Conservation (phyloP, 1,140 invertebrate genomes). For the Meteorus sp. region DNA sequence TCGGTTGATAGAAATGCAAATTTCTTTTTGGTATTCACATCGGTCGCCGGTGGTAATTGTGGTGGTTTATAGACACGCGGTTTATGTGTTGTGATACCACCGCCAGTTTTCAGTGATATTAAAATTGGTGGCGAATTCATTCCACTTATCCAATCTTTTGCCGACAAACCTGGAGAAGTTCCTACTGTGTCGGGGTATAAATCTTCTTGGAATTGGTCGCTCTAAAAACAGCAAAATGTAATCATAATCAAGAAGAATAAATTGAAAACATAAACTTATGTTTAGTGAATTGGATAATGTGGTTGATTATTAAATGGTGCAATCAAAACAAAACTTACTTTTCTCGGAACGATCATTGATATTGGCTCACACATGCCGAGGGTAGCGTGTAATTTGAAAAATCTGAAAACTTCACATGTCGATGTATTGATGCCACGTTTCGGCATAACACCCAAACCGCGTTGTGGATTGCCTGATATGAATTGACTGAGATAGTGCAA, state of each 20-base stretch:
- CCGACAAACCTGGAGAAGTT: conserved; percentile 78
- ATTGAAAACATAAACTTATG: no score
- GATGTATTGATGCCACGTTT: conserved; percentile 86
- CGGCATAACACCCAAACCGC: conserved; percentile 89
- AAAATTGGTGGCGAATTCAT: conserved; percentile 79
- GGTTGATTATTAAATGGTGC: no score
- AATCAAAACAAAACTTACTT: conserved; percentile 66
- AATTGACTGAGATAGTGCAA: conserved; percentile 90
- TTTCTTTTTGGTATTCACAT: conserved; percentile 80
- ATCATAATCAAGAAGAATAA: no score
- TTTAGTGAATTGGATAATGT: no score
- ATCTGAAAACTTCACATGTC: conserved; percentile 85
- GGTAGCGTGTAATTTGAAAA: conserved; percentile 90
- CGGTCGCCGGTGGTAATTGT: conserved; percentile 55
- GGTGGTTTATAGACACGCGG: conserved; percentile 66
- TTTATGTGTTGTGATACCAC: conserved; percentile 72
- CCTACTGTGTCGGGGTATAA: conserved; percentile 91
- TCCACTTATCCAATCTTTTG: conserved; percentile 86
- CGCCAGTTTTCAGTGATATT: conserved; percentile 81
- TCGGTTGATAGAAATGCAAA: conserved; percentile 81
- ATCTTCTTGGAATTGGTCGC: conserved; percentile 82
- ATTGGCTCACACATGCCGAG: conserved; percentile 87
- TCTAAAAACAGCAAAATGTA: conserved; percentile 52
- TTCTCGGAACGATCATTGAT: conserved; percentile 92
- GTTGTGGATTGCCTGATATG: conserved; percentile 85